phyloP scores from a whole-genome alignment of 1,140 invertebrate genomes.

The Lethocerus indicus region DNA sequence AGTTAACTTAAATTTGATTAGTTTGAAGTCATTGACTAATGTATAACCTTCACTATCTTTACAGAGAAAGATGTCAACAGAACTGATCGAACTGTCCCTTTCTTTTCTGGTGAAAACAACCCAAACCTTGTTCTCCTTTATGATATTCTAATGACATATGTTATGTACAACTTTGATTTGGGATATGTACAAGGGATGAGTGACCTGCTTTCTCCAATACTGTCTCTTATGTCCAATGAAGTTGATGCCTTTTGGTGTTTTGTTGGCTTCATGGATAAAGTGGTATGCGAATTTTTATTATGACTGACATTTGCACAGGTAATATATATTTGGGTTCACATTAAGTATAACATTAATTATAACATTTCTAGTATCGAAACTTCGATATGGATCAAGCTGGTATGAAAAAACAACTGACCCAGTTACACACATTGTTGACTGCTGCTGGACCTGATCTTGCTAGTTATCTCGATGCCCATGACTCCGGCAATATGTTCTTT shows the following conservation, averaged over 20 bases:
- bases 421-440: slow-evolving; percentile 64
- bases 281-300: slow-evolving; percentile 36
- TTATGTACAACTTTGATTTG: slow-evolving; percentile 99
- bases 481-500: slow-evolving; percentile 97
- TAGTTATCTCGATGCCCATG: slow-evolving; percentile 72
- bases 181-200: slow-evolving; percentile 96
- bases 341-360: not conserved
- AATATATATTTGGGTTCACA: no score
- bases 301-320: no score
- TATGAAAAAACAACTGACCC: slow-evolving; percentile 82
- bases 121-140: slow-evolving; percentile 67
- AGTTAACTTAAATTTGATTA: not conserved
- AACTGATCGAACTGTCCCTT: slow-evolving; percentile 83
- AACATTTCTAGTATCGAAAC: slow-evolving; percentile 55
- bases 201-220: slow-evolving; percentile 84
- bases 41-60: slow-evolving; percentile 17
- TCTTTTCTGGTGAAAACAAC: slow-evolving; percentile 83
- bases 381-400: slow-evolving; percentile 96
- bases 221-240: slow-evolving; percentile 81
- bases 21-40: not conserved
- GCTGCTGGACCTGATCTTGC: slow-evolving; percentile 71
- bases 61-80: slow-evolving; percentile 93
- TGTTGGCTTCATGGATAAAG: slow-evolving; percentile 92
- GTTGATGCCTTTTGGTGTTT: slow-evolving; percentile 99
- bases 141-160: slow-evolving; percentile 95